Percentiles rank a stretch among this genome's conserved stretches.
Conservation (phyloP, 2,113 vertebrate genomes). For the Macroglossus sobrinus region DNA sequence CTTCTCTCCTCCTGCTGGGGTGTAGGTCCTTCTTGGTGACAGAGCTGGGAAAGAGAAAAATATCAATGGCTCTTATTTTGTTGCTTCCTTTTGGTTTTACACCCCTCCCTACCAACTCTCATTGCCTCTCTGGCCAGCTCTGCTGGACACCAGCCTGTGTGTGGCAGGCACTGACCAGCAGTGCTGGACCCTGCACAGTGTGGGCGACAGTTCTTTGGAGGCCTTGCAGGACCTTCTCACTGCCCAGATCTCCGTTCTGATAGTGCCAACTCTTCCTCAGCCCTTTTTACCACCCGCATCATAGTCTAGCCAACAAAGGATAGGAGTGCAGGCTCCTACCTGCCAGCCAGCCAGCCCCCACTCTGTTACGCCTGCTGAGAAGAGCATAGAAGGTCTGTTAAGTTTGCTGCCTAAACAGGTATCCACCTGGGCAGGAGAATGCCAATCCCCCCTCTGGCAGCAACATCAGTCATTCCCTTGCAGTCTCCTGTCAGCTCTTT, state of each 20-base stretch:
- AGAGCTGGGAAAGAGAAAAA: neutral
- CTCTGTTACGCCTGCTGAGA: neutral
- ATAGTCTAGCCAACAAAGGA: neutral
- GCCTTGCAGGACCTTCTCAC: neutral
- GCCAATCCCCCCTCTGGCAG: rapidly evolving
- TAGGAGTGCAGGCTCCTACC: neutral
- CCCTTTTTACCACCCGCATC: neutral
- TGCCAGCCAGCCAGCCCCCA: neutral
- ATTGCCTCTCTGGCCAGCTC: rapidly evolving
- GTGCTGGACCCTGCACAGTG: neutral
- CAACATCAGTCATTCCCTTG: neutral
- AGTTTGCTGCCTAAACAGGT: neutral
- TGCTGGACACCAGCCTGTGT: neutral
- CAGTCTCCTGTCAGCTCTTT: neutral
- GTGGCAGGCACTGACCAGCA: no score
- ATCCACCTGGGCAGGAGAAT: neutral
- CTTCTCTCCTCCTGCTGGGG: no score
- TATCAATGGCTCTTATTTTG: neutral
- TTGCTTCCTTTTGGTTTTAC: neutral
- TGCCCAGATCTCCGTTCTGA: neutral
- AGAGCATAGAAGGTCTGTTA: neutral
- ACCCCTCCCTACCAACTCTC: rapidly evolving
- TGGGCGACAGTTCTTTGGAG: neutral
- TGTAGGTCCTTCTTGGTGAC: neutral
- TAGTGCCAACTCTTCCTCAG: neutral